Percentiles rank a stretch among this genome's conserved stretches.
These are phyloP conservation scores for Morphnarchus princeps DNA, from an alignment of 2,113 vertebrate genomes.

Conservation along the genomic window DNA sequence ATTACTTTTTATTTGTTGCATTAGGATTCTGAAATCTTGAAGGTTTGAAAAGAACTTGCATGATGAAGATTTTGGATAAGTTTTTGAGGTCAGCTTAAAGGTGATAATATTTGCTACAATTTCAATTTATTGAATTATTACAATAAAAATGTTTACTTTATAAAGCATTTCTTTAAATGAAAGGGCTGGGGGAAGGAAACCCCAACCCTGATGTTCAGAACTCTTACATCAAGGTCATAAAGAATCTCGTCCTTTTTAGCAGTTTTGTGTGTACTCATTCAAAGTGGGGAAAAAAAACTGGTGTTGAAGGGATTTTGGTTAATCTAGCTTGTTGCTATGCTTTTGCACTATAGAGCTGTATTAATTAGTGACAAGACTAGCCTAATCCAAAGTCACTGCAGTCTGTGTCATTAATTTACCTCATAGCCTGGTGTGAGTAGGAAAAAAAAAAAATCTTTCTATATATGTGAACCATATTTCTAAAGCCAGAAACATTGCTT, in stretches of 20 bases:
- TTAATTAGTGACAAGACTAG: constrained; percentile 27
- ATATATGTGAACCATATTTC: fast-evolving
- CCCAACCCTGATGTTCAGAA: neutral
- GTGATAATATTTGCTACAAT: neutral
- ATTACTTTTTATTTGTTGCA: neutral
- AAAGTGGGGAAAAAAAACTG: neutral
- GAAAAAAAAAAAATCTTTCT: neutral
- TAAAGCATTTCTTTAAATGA: neutral
- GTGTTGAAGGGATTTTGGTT: neutral
- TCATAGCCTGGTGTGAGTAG: neutral
- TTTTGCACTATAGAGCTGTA: neutral
- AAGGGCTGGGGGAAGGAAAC: neutral
- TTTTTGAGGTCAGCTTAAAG: neutral
- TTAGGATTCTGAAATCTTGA: neutral
- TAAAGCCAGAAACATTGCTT: neutral
- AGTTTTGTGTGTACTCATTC: neutral
- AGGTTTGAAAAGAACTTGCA: neutral
- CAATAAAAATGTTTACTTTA: neutral
- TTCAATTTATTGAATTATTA: neutral
- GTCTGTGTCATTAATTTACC: neutral
- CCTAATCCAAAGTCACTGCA: neutral
- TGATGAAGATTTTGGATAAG: neutral
- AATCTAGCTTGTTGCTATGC: constrained; percentile 1
- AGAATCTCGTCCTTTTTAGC: neutral
- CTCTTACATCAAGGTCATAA: neutral